phyloP scores from a whole-genome alignment of 2,113 vertebrate genomes.

The Terrapene triunguis region DNA sequence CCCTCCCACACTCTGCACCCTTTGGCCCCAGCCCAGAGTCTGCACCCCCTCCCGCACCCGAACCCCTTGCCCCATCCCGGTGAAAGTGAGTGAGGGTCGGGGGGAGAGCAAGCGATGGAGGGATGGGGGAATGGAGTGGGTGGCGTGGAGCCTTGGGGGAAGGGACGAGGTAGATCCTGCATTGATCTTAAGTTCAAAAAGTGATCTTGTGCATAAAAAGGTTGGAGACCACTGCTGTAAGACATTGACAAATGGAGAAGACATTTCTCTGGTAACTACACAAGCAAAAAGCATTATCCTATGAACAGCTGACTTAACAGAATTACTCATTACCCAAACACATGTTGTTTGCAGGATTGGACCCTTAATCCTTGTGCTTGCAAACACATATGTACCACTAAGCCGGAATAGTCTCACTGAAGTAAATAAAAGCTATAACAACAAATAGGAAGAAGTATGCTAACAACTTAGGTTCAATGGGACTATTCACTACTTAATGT shows the following conservation, averaged over 20 bases:
- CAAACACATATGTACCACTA: background rate
- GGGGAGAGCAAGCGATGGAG: too few relatives aligned
- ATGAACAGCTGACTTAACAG: background rate
- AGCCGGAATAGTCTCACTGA: background rate
- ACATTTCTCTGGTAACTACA: background rate
- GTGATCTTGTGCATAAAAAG: too few relatives aligned
- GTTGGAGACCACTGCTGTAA: background rate
- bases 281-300: background rate
- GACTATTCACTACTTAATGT: background rate
- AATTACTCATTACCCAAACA: background rate
- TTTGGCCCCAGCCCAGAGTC: too few relatives aligned
- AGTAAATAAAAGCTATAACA: background rate
- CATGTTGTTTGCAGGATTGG: background rate
- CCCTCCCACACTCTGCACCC: too few relatives aligned
- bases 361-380: background rate
- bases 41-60: too few relatives aligned
- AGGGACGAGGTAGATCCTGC: too few relatives aligned
- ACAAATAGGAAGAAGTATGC: background rate
- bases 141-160: too few relatives aligned
- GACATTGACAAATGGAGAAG: background rate
- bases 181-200: too few relatives aligned
- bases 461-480: background rate
- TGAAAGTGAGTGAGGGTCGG: too few relatives aligned
- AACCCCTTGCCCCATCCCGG: too few relatives aligned
- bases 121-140: too few relatives aligned